Base-by-base conservation (phyloP, 2,888 invertebrate species). In the Epinotia nisella region DNA sequence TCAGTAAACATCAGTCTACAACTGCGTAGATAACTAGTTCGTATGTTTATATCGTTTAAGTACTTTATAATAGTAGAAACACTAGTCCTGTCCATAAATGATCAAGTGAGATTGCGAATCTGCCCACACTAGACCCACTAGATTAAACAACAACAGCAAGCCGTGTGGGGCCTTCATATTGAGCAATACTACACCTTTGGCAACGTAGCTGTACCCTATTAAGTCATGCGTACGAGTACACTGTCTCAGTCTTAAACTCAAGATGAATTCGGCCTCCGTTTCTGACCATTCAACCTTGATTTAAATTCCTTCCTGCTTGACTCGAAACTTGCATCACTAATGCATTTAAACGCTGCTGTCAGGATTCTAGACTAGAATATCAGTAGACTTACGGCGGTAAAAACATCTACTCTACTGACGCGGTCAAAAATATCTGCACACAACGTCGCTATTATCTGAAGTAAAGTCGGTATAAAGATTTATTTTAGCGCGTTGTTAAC, bases 281-380 rank as follows among this genome's bases (percentile, higher is more conserved):
- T 41, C 58, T 67, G 24, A 45, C 67, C 55, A 21, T 41, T n/a
- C 55, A 17, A 24, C 67, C 67, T 58, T 67, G 58, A 29, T 58
- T 58, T 58, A 19, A 67, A 67, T 67, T 67, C 67, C 67, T 67
- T 58, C 67, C 67, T 67, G 17, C 49, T 67, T 67, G 58, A 29
- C 56, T 58, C 19, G 24, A 17, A 66, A 55, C 35, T 65, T 5
- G 41, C 65, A 21, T 62, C 24, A 13, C 53, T 41, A 55, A 66
- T 55, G 39, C 65, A 55, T 39, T 55, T 51, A 35, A 15, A 35
- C 4, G 49, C 7, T 11, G 49, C 7, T n/a, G 49, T 49, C 49
- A n/a, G 3, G n/a, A 7, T 49, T n/a, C 49, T 13, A 49, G 13
- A 49, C n/a, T 5, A 13, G 15, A 15, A 45, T 15, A 15, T 45